Conservation (phyloP, 2,888 invertebrate species). For the Amblyteles armatorius region DNA sequence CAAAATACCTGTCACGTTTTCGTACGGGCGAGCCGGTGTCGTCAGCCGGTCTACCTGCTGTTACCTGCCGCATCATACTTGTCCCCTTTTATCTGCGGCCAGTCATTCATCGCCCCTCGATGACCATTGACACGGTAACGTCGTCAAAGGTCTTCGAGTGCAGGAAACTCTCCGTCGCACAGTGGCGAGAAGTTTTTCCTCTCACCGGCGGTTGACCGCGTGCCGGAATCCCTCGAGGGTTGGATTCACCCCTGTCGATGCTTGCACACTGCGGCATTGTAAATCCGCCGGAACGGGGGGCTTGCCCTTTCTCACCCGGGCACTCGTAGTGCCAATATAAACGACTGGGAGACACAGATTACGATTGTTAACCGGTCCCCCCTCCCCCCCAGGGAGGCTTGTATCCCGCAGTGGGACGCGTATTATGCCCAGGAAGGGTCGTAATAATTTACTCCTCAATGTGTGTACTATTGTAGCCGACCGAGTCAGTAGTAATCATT, state of each 20-base stretch:
- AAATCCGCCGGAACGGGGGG: slow-evolving; percentile 20
- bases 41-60: slow-evolving; percentile 30
- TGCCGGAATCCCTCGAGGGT: slow-evolving; percentile 8
- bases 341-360: slow-evolving; percentile 12
- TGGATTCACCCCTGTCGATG: slow-evolving; percentile 18
- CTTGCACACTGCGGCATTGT: slow-evolving; percentile 20
- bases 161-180: not conserved
- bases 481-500: slow-evolving; percentile 26
- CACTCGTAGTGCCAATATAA: slow-evolving; percentile 25
- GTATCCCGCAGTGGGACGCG: not conserved
- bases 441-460: slow-evolving; percentile 32
- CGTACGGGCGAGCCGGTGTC: not conserved
- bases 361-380: slow-evolving; percentile 44
- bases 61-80: slow-evolving; percentile 28
- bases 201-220: slow-evolving; percentile 44
- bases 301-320: slow-evolving; percentile 25
- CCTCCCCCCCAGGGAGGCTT: not conserved
- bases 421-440: slow-evolving; percentile 25
- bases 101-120: slow-evolving; percentile 57
- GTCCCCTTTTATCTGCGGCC: slow-evolving; percentile 9
- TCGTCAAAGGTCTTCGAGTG: not conserved
- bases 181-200: slow-evolving; percentile 23
- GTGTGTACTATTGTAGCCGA: slow-evolving; percentile 5
- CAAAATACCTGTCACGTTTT: slow-evolving; percentile 42
- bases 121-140: slow-evolving; percentile 60